Evolutionary conservation across 2,888 invertebrate genomes (phyloP).

Genomic region (Leuctra nigra): DNA sequence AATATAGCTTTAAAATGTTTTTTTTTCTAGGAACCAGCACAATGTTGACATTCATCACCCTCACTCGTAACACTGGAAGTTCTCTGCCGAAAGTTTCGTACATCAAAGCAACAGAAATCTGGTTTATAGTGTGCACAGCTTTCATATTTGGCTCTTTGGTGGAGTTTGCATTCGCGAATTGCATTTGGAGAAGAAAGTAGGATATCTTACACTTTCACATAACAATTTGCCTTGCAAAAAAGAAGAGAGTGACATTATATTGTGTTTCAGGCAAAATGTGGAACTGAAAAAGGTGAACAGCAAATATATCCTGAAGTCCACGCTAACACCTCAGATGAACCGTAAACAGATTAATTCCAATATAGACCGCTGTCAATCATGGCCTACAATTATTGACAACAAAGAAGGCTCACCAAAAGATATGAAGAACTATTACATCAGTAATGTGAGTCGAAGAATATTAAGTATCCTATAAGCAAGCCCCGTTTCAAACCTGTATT

Average conservation of each 20-base stretch:
- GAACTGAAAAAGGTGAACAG: conserved; percentile 68
- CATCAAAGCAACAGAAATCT: conserved; percentile 83
- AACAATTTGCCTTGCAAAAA: too few relatives aligned
- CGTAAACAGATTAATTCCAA: conserved; percentile 60
- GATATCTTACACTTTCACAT: conserved; percentile 33
- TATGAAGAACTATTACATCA: conserved; percentile 22
- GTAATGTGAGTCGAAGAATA: conserved; percentile 1
- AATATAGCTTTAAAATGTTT: too few relatives aligned
- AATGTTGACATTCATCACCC: conserved; percentile 80
- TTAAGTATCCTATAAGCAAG: too few relatives aligned
- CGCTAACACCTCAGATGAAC: conserved; percentile 68
- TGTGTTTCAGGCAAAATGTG: conserved; percentile 54
- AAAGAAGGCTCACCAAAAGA: conserved; percentile 44
- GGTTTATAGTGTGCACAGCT: conserved; percentile 79
- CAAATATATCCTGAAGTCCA: conserved; percentile 77
- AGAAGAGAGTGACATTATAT: too few relatives aligned
- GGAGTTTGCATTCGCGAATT: conserved; percentile 85
- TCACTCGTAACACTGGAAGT: conserved; percentile 78
- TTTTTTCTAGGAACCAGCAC: conserved; percentile 65
- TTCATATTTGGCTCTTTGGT: conserved; percentile 81
- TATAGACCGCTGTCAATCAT: conserved; percentile 63
- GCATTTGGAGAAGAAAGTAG: conserved; percentile 78
- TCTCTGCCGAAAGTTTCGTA: conserved; percentile 84
- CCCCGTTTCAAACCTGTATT: too few relatives aligned
- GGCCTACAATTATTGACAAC: conserved; percentile 59